phyloP scores from a whole-genome alignment of 2,113 vertebrate species.

The Heterocephalus glaber region DNA sequence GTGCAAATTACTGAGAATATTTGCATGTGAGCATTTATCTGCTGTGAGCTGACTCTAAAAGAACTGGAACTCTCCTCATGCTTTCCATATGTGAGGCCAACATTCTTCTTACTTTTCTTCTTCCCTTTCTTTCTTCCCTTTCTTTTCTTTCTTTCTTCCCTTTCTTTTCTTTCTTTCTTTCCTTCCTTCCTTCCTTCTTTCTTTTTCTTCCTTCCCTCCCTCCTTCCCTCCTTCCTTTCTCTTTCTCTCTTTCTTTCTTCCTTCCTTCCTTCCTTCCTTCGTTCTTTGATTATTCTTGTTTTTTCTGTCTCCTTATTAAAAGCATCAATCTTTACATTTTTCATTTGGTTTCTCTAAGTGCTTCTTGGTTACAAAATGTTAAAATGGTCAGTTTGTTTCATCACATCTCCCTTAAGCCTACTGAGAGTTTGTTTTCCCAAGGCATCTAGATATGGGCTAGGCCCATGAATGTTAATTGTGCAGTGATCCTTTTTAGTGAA shows the following conservation, averaged over 20 bases:
- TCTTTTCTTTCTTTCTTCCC: neutral
- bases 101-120: neutral
- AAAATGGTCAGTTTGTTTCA: neutral
- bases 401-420: neutral
- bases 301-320: neutral
- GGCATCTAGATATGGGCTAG: neutral
- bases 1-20: neutral
- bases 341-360: constrained; percentile 8
- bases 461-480: neutral
- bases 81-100: neutral
- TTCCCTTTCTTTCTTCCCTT: neutral
- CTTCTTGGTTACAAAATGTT: constrained; percentile 14
- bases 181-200: too few relatives aligned
- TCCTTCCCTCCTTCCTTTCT: neutral
- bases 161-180: neutral
- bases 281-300: neutral
- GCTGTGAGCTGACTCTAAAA: neutral
- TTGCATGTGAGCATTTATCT: neutral
- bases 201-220: neutral
- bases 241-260: neutral
- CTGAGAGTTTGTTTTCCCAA: neutral
- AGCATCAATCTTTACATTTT: neutral
- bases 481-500: constrained; percentile 9
- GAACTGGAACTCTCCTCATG: neutral
- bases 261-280: too few relatives aligned